phyloP scores from a whole-genome alignment of 30 jellyfish, hydroid and myxozoan species.

The Hydractinia symbiolongicarpus region DNA sequence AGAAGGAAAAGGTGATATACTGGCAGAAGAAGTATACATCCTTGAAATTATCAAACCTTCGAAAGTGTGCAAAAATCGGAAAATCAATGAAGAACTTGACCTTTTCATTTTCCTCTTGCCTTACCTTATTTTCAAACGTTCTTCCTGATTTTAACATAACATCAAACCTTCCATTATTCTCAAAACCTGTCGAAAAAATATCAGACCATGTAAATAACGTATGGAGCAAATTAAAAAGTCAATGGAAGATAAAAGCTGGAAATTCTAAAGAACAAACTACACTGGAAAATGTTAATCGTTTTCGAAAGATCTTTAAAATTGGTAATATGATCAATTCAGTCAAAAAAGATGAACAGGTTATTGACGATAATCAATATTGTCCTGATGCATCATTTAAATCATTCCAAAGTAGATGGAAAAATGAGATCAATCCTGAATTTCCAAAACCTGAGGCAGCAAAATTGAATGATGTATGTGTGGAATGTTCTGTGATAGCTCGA shows the following conservation, averaged over 20 bases:
- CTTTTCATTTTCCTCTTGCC: background rate
- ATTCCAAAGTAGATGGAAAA: background rate
- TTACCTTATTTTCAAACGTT: background rate
- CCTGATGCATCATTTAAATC: conserved; percentile 1
- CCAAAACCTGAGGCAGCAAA: background rate
- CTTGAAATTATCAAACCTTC: background rate
- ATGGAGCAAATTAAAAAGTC: background rate
- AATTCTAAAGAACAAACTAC: background rate
- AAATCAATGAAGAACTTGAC: too few species aligned
- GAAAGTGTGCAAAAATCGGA: background rate
- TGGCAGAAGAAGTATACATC: conserved; percentile 3
- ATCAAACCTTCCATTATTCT: background rate
- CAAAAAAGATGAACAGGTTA: background rate
- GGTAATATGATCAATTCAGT: conserved; percentile 5
- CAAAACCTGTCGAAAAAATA: conserved; percentile 11
- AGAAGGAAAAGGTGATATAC: background rate
- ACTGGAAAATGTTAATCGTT: background rate
- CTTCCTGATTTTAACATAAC: background rate
- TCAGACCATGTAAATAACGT: background rate
- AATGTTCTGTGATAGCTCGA: too few species aligned
- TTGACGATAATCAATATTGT: background rate
- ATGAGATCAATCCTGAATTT: background rate
- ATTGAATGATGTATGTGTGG: too few species aligned
- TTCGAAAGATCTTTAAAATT: conserved; percentile 4
- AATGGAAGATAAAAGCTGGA: background rate